Percentiles rank a stretch among this genome's conserved stretches.
Conservation (phyloP, 2,113 vertebrate genomes). For the Alectura lathami region DNA sequence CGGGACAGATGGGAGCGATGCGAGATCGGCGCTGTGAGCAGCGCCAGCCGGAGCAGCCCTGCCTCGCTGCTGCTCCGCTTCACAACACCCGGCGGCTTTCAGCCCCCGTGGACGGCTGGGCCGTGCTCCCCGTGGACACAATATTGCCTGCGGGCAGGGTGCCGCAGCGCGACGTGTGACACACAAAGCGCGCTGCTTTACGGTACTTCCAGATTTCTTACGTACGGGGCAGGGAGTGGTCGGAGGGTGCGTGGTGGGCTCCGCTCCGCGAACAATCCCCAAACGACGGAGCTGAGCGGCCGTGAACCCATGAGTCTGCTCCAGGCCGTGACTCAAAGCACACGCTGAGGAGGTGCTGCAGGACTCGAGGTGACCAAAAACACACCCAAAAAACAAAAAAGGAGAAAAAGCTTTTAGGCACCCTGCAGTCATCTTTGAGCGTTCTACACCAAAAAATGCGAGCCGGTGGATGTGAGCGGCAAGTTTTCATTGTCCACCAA, state of each 20-base stretch:
- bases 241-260: not conserved
- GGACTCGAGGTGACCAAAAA: not conserved
- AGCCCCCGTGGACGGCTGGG: not conserved
- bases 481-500: accelerated
- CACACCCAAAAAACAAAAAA: not conserved
- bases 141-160: slow-evolving; percentile 3
- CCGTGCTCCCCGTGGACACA: slow-evolving; percentile 42
- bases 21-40: not conserved
- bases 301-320: not conserved
- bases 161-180: not conserved
- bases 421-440: not conserved
- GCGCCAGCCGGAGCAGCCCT: not conserved
- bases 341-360: accelerated
- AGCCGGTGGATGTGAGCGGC: not conserved
- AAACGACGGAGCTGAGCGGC: too few relatives aligned
- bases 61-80: slow-evolving; percentile 20
- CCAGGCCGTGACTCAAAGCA: accelerated
- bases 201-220: too few relatives aligned
- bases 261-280: not conserved
- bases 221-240: not conserved
- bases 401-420: accelerated
- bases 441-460: not conserved
- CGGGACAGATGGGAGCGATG: not conserved
- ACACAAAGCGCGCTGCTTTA: not conserved
- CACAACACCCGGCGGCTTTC: slow-evolving; percentile 10